These are phyloP conservation scores for Fissipunctia ypsillon DNA, from an alignment of 2,888 invertebrate species.

Conservation along the genomic window DNA sequence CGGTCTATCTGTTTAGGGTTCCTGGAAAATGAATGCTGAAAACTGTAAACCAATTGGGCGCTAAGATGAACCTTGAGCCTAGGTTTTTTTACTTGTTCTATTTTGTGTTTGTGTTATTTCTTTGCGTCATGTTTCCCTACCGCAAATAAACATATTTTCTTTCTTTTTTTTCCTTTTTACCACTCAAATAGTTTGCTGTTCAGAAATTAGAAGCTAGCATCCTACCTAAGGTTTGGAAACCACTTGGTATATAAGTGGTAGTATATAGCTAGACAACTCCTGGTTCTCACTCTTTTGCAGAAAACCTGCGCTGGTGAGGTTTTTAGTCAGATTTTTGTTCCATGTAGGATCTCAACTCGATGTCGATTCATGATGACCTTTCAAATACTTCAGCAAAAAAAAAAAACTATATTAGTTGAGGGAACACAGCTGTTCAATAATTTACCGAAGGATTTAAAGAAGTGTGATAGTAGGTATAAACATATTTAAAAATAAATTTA, in stretches of 20 bases:
- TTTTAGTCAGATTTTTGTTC: neutral
- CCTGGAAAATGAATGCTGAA: neutral
- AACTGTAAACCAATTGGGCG: neutral
- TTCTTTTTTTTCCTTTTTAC: no score
- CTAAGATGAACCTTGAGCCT: neutral
- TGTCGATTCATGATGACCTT: neutral
- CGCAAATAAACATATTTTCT: no score
- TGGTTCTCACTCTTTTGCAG: neutral
- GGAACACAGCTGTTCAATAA: no score
- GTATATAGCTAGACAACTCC: neutral
- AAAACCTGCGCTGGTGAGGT: neutral
- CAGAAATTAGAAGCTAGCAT: neutral
- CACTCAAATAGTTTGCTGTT: neutral
- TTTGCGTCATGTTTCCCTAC: no score
- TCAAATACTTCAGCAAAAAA: no score
- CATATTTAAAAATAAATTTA: no score
- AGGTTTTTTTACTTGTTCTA: no score
- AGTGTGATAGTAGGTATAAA: no score
- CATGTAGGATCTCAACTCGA: no score
- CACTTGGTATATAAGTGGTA: neutral
- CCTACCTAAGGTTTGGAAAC: neutral
- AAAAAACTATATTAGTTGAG: no score
- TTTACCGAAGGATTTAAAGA: no score
- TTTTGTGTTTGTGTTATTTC: no score
- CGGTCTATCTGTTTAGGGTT: neutral